phyloP scores from a whole-genome alignment of 1,140 invertebrate genomes.

The Bathynomus jamesi region DNA sequence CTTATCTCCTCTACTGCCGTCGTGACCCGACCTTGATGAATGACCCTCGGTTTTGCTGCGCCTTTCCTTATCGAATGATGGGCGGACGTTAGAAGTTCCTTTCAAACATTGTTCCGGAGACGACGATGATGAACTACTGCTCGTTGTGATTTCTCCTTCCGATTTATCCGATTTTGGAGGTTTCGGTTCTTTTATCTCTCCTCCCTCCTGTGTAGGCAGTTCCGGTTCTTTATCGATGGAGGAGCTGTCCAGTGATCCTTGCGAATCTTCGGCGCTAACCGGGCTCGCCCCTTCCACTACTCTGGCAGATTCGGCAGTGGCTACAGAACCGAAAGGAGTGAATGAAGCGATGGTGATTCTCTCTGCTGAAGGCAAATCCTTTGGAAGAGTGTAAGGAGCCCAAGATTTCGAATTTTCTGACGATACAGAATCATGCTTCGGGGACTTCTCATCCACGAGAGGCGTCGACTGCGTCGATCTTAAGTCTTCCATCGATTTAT shows the following conservation, averaged over 20 bases:
- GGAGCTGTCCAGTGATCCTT: background rate
- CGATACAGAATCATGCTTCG: background rate
- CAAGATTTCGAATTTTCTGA: background rate
- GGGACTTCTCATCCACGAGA: constrained; percentile 23
- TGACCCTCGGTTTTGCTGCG: background rate
- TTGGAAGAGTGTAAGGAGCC: background rate
- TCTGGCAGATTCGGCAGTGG: background rate
- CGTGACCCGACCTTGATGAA: background rate
- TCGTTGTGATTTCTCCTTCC: background rate
- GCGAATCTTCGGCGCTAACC: constrained; percentile 12
- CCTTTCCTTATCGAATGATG: background rate
- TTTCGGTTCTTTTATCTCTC: too few relatives aligned
- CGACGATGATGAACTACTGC: background rate
- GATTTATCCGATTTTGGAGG: background rate
- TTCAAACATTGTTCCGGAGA: background rate
- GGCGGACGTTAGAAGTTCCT: background rate
- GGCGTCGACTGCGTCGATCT: constrained; percentile 25
- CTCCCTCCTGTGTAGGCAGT: too few relatives aligned
- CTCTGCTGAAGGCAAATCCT: background rate
- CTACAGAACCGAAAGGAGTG: background rate
- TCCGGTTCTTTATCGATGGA: background rate
- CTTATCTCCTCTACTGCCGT: background rate
- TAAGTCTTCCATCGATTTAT: constrained; percentile 14
- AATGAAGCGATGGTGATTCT: background rate
- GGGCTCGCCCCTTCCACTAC: constrained; percentile 7